phyloP scores from a whole-genome alignment of 2,888 invertebrate species.

The Andrena fulva region DNA sequence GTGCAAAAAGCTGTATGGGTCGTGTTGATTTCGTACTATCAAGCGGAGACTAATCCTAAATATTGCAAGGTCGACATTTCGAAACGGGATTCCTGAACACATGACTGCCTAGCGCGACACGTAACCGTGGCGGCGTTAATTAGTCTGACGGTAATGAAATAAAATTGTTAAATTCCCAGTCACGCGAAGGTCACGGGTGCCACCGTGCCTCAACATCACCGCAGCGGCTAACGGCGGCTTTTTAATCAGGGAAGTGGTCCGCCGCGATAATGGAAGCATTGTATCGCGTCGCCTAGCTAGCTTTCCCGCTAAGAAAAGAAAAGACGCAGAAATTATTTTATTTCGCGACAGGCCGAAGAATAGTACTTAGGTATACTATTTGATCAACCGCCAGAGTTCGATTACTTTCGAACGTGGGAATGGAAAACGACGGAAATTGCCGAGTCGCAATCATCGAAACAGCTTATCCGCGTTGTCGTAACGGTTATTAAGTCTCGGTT shows the following conservation, averaged over 20 bases:
- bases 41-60: neutral
- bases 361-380: neutral
- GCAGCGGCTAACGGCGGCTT: slow-evolving; percentile 50
- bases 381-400: neutral
- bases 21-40: neutral
- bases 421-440: neutral
- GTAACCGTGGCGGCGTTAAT: slow-evolving; percentile 52
- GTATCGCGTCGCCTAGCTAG: slow-evolving; percentile 11
- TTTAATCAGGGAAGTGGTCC: slow-evolving; percentile 79
- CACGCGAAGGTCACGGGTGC: slow-evolving; percentile 79
- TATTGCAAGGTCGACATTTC: slow-evolving; percentile 17
- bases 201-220: slow-evolving; percentile 57
- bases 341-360: neutral
- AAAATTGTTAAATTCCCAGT: slow-evolving; percentile 71
- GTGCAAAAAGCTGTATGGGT: neutral
- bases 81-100: neutral
- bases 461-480: slow-evolving; percentile 2
- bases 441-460: neutral
- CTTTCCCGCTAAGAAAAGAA: neutral
- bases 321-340: slow-evolving; percentile 3
- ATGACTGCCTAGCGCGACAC: neutral
- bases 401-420: neutral
- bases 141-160: slow-evolving; percentile 59
- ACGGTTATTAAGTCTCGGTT: slow-evolving; percentile 25
- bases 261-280: slow-evolving; percentile 68